Conservation (phyloP, 2,113 vertebrate species). For the Chiloscyllium plagiosum region DNA sequence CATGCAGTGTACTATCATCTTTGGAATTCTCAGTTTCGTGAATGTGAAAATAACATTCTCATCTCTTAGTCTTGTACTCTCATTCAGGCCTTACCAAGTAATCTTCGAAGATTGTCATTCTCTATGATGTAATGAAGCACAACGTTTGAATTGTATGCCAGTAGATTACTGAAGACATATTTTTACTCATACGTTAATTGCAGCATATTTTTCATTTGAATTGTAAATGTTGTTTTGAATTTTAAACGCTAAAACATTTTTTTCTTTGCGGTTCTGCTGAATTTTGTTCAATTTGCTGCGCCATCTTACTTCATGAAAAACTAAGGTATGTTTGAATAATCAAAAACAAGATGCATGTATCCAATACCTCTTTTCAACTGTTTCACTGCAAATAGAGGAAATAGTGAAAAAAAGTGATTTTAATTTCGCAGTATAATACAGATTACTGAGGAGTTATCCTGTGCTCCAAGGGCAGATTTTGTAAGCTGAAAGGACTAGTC, state of each 20-base stretch:
- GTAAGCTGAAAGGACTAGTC: too few relatives aligned
- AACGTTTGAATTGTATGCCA: not conserved
- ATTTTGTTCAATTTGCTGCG: too few relatives aligned
- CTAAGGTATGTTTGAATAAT: not conserved
- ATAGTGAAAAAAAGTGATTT: too few relatives aligned
- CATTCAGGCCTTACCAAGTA: not conserved
- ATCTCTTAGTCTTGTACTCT: too few relatives aligned
- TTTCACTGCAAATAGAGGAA: not conserved
- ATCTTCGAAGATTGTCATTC: not conserved
- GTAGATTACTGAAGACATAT: not conserved
- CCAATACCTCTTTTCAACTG: not conserved
- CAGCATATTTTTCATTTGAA: not conserved
- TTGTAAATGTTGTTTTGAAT: not conserved
- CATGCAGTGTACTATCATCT: too few relatives aligned
- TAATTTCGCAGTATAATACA: not conserved
- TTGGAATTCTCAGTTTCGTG: not conserved
- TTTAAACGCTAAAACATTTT: too few relatives aligned
- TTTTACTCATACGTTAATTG: not conserved
- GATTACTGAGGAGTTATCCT: not conserved
- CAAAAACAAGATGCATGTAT: not conserved
- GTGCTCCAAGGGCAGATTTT: too few relatives aligned
- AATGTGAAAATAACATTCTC: not conserved
- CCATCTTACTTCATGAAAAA: too few relatives aligned
- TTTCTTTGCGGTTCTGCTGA: not conserved
- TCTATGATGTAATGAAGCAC: not conserved